Base-by-base conservation (phyloP, 2,797 vertebrate genomes). In the Argyrosomus regius region DNA sequence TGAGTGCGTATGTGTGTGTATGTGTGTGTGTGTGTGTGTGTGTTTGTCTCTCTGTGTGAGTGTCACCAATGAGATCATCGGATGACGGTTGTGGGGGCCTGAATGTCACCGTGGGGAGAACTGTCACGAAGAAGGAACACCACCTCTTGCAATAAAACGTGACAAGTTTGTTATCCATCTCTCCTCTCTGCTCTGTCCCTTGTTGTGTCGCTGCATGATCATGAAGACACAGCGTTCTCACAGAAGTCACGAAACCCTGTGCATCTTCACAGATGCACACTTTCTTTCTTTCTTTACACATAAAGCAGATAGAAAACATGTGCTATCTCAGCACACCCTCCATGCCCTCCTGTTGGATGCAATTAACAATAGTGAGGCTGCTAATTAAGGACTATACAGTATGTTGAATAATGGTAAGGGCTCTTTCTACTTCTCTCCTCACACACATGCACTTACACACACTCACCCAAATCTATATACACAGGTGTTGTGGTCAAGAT, bases 21-120 rank as follows among this genome's bases (percentile, higher is more conserved):
- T 57, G 18, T 64, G 22, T 22, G 54, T 52, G 61, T 43, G 16
- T 65, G 63, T 73, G 16, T 45, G 52, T 24, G 22, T 52, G 39
- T 48, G 31, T 26, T 41, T 77, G 56, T 76, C 43, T 66, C 31
- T 81, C 0, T 59, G 74, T 68, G 72, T 24, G 57, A 26, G 68
- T 75, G 85, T 87, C 81, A 89, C 52, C 54, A 31, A 12, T 92
- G 90, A 91, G 85, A 83, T 91, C 88, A 89, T 81, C 57, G 5
- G 66, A 81, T 81, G 85, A 81, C 24, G 39, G 71, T 77, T 87
- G 88, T 62, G 79, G 75, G 87, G 82, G 81, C 77, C 77, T 86
- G 78, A 90, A 88, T 89, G 86, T 87, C 84, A 90, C 78, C 7
- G 20, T 1, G 9, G 77, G 78, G 81, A 74, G 72, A 78, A 35